A percentile compares a stretch with the other conserved stretches of the same genome.
Evolutionary conservation across 1,140 invertebrate species (phyloP).

Genomic region (Neodiprion virginianus): DNA sequence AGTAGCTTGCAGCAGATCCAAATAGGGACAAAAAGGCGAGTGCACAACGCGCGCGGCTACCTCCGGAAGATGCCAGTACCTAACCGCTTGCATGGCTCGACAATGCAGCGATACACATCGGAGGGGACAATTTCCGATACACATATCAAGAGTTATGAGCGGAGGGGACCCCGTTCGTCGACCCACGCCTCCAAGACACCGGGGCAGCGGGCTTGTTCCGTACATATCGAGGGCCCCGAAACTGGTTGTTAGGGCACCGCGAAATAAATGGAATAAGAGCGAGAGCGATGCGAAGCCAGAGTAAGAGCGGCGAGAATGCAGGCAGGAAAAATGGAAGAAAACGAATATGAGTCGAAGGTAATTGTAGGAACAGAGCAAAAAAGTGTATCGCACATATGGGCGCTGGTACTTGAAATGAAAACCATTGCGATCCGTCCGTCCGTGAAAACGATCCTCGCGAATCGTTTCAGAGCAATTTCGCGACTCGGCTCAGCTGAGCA

Average conservation of each 20-base stretch:
- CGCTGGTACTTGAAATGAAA: no score
- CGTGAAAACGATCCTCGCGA: no score
- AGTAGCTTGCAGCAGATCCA: no score
- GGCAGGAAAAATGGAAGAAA: neutral
- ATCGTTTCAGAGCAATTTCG: no score
- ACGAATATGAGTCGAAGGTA: neutral
- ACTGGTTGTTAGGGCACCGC: conserved; percentile 46
- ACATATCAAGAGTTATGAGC: conserved; percentile 52
- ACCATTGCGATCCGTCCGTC: no score
- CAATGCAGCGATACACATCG: neutral
- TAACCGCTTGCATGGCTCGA: neutral
- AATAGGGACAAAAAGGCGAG: no score
- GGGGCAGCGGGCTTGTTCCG: conserved; percentile 27
- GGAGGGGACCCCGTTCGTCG: conserved; percentile 46
- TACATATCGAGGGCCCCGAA: conserved; percentile 32
- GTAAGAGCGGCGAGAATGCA: neutral
- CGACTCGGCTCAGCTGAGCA: no score
- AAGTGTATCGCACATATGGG: no score
- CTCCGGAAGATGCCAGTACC: no score
- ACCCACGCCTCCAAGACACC: conserved; percentile 41
- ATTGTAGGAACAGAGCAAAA: no score
- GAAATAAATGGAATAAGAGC: conserved; percentile 35
- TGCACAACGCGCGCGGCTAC: no score
- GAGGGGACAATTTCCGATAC: conserved; percentile 37
- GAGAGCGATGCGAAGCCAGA: neutral